Percentiles rank a stretch among this genome's conserved stretches.
Conservation (phyloP, 1,140 invertebrate genomes). For the Arctopsyche grandis region DNA sequence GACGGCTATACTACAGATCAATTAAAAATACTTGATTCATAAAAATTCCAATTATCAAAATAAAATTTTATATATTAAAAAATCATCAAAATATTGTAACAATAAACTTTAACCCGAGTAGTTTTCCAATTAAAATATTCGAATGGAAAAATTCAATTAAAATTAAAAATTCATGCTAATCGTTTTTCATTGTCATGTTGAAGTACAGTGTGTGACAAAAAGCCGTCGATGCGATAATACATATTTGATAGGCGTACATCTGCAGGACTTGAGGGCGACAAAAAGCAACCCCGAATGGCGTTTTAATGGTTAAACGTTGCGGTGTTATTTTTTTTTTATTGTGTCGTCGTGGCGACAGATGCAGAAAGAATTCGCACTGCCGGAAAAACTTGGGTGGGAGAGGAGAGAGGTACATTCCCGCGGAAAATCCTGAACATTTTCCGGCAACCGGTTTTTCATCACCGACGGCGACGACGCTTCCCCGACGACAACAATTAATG, state of each 20-base stretch:
- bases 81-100: too few relatives aligned
- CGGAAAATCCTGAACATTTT: not conserved
- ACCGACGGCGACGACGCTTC: constrained; percentile 4
- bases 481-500: constrained; percentile 35
- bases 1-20: too few relatives aligned
- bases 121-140: too few relatives aligned
- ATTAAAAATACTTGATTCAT: too few relatives aligned
- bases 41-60: too few relatives aligned
- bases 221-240: constrained; percentile 9
- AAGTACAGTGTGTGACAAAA: not conserved
- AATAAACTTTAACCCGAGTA: too few relatives aligned
- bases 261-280: too few relatives aligned
- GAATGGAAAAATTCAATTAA: too few relatives aligned
- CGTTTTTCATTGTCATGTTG: too few relatives aligned
- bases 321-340: constrained; percentile 1
- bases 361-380: not conserved
- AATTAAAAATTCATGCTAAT: too few relatives aligned
- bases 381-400: not conserved
- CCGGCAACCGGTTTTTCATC: not conserved
- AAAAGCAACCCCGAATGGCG: constrained; percentile 17
- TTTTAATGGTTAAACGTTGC: constrained; percentile 25
- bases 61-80: too few relatives aligned
- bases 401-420: not conserved
- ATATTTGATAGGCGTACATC: constrained; percentile 7
- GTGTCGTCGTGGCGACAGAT: not conserved